Evolutionary conservation across 2,797 vertebrate species (phyloP).

Genomic region (Hippocampus kuda): DNA sequence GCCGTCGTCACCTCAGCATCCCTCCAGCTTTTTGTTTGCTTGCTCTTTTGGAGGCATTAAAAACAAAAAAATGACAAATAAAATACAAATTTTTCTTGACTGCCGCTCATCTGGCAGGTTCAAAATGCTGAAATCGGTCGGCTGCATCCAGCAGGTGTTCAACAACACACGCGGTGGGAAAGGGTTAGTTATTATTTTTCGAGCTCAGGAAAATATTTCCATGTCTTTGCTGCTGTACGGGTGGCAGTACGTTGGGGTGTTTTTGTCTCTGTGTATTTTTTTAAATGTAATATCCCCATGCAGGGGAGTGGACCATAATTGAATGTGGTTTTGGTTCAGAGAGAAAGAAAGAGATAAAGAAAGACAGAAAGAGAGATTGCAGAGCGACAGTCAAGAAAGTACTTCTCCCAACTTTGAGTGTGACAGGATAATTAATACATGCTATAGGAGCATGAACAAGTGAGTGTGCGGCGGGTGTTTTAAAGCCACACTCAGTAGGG

Average conservation of each 20-base stretch:
- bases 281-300: conserved; percentile 22
- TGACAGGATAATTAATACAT: conserved; percentile 1
- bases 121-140: conserved; percentile 42
- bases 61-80: conserved; percentile 12
- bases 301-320: conserved; percentile 9
- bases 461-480: conserved; percentile 27
- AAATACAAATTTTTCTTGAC: conserved; percentile 46
- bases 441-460: conserved; percentile 10
- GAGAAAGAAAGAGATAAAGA: background rate
- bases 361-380: conserved; percentile 6
- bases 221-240: conserved; percentile 30
- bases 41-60: conserved; percentile 40
- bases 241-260: conserved; percentile 5
- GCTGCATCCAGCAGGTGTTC: conserved; percentile 49
- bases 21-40: conserved; percentile 48
- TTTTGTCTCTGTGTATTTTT: conserved; percentile 6
- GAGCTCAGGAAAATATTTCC: conserved; percentile 41
- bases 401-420: background rate
- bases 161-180: conserved; percentile 25
- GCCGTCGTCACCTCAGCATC: conserved; percentile 37
- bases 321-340: conserved; percentile 4
- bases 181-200: conserved; percentile 39
- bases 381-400: background rate
- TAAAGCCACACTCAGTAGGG: background rate
- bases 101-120: conserved; percentile 50